Evolutionary conservation across 1,140 invertebrate species (phyloP).

Genomic region (Marisa cornuarietis): DNA sequence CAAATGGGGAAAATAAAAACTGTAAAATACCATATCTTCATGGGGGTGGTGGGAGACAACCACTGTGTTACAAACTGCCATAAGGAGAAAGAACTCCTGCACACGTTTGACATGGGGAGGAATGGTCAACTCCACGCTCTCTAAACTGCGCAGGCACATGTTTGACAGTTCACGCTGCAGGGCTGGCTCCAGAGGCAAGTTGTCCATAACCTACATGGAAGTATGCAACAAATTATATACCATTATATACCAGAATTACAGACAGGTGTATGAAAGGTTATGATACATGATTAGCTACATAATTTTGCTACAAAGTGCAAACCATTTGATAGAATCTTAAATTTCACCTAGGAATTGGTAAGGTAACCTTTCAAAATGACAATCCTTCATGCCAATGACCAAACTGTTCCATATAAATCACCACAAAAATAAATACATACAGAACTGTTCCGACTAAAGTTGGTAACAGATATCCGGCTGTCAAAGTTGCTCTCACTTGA

Average conservation of each 20-base stretch:
- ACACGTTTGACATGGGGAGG: constrained; percentile 69
- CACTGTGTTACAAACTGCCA: constrained; percentile 96
- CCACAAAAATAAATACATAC: constrained; percentile 38
- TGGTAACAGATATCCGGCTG: constrained; percentile 50
- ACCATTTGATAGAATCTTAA: not conserved
- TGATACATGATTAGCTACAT: not conserved
- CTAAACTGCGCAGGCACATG: constrained; percentile 54
- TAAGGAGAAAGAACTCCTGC: constrained; percentile 89
- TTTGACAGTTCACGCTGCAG: constrained; percentile 53
- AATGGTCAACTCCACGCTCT: constrained; percentile 49
- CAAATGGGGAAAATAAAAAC: not conserved
- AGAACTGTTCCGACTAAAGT: constrained; percentile 51
- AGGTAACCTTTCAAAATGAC: not conserved
- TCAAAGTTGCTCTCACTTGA: constrained; percentile 45
- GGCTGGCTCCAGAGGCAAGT: constrained; percentile 52
- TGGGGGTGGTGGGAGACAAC: constrained; percentile 86
- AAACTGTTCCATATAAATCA: not conserved
- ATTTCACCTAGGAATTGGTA: not conserved
- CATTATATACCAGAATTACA: too few species aligned
- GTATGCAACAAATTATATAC: too few species aligned
- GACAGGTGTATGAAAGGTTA: too few species aligned
- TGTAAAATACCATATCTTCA: constrained; percentile 75
- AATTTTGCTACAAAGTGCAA: not conserved
- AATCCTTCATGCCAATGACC: not conserved
- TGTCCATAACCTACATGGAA: constrained; percentile 47